Evolutionary conservation across 2,113 vertebrate genomes (phyloP), one percentile per base, ranked within the genome.

Genomic region (Limnothrissa miodon): DNA sequence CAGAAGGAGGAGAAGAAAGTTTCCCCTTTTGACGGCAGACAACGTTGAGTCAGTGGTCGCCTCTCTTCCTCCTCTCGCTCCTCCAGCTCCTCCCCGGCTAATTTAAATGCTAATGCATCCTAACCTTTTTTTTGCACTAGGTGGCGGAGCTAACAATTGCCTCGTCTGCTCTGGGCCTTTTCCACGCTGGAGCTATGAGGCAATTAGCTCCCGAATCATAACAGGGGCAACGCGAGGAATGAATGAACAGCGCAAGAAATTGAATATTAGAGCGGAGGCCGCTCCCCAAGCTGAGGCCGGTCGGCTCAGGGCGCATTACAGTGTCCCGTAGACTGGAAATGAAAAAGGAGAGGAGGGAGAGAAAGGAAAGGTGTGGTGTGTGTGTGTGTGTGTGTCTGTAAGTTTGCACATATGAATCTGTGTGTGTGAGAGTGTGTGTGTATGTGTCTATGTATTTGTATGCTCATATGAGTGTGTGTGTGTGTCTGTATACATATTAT

Each of bases 71-170:
- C 19, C 23, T 4, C 21, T 42, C 33, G 10, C 56, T 81, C 56
- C 66, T 82, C 78, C 80, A 29, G 79, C 79, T 83, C 74, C 78
- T 83, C 53, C 81, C 81, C 29, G 56, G 85, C 83, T 86, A 83
- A 86, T 86, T 83, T 84, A 86, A 83, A 86, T 86, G 83, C 85
- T 86, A 86, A 88, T 86, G 79, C 79, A 78, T 83, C 85, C 83
- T 83, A 81, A 83, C 87, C 85, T 86, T 86, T 78, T 80, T 83
- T 79, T n/a, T n/a, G n/a, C 36, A 42, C 79, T 45, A 45, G 45
- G 5, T 79, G 70, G 82, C 78, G 84, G 78, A 83, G 83, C 70
- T 88, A 83, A 86, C 85, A 86, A 84, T 80, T 66, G 66, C 39
- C 39, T 13, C 21, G 39, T 45, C 78, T 70, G 79, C 51, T 33